These are phyloP conservation scores for Caenorhabditis angaria DNA, from an alignment of 2,888 invertebrate genomes.

Conservation along the genomic window DNA sequence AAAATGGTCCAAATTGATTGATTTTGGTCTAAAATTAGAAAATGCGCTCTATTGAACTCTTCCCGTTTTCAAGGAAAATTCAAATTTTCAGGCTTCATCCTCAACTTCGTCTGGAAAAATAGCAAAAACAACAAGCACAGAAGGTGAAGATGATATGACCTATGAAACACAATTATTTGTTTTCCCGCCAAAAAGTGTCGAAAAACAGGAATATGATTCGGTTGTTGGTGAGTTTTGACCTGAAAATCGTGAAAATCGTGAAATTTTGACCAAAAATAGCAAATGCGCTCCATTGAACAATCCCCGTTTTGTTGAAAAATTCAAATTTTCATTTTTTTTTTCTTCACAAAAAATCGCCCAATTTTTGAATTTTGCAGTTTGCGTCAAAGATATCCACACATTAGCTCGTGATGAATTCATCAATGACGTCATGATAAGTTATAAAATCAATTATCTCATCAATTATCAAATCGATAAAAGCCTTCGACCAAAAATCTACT, in stretches of 20 bases:
- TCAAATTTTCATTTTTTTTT: neutral
- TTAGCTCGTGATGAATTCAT: slow-evolving; percentile 34
- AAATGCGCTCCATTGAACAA: neutral
- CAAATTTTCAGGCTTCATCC: neutral
- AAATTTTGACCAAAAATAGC: no score
- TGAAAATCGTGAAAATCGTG: neutral
- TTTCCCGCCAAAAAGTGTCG: slow-evolving; percentile 5
- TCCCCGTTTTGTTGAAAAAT: neutral
- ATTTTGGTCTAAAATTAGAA: neutral
- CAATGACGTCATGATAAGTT: slow-evolving; percentile 24
- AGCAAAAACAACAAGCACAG: neutral
- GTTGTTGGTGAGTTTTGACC: slow-evolving; percentile 13
- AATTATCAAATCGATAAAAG: slow-evolving; percentile 10
- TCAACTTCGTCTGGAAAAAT: neutral
- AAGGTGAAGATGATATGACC: no score
- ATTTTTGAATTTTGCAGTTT: slow-evolving; percentile 13
- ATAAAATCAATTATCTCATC: slow-evolving; percentile 17
- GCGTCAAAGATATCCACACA: slow-evolving; percentile 20
- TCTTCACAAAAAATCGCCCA: neutral
- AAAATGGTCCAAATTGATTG: neutral
- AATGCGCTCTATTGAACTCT: no score
- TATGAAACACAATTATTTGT: slow-evolving; percentile 11
- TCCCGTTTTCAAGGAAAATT: no score
- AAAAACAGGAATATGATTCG: neutral
- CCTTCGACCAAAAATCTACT: neutral